These are phyloP conservation scores for Oxyruncus cristatus DNA, from an alignment of 2,113 vertebrate species.

Conservation along the genomic window DNA sequence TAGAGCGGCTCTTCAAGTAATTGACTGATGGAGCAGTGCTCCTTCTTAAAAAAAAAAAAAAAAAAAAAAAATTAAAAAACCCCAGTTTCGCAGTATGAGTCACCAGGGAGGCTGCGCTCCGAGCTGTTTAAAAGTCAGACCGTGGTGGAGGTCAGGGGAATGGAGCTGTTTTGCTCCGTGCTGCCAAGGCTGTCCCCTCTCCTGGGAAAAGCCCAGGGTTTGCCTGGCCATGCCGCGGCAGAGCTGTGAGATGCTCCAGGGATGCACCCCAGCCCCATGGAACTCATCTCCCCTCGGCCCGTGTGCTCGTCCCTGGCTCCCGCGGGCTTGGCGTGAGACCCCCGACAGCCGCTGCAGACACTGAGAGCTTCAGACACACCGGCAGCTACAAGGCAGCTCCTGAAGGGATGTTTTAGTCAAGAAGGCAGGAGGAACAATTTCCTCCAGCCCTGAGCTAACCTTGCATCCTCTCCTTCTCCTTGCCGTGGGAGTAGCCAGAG, in stretches of 20 bases:
- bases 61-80: not conserved
- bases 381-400: not conserved
- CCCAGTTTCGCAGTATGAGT: conserved; percentile 1
- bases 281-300: not conserved
- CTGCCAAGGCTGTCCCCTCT: not conserved
- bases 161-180: not conserved
- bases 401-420: not conserved
- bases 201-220: not conserved
- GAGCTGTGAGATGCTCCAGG: not conserved
- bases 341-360: accelerated
- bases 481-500: not conserved
- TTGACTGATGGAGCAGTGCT: conserved; percentile 49
- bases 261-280: not conserved
- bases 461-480: not conserved
- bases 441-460: not conserved
- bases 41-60: not conserved
- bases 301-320: accelerated
- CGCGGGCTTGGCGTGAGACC: not conserved
- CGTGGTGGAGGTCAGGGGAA: not conserved
- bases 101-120: not conserved
- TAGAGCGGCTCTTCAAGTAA: conserved; percentile 41
- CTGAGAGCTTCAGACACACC: not conserved
- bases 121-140: conserved; percentile 16
- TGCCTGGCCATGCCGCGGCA: accelerated
- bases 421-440: not conserved